Evolutionary conservation across 1,140 invertebrate genomes (phyloP).

Genomic region (Centruroides sculpturatus): DNA sequence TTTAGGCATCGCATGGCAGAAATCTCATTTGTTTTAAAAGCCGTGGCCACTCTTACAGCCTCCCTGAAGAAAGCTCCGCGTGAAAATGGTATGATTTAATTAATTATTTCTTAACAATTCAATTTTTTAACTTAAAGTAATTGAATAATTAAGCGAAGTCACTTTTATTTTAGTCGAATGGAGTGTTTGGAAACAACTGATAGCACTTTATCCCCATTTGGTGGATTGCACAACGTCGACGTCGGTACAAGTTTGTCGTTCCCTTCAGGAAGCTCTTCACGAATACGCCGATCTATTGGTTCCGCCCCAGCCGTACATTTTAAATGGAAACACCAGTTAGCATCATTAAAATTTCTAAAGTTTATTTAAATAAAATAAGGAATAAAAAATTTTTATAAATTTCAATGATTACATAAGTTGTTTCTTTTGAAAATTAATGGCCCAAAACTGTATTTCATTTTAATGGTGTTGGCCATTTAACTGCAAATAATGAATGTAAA

Average conservation of each 20-base stretch:
- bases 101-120: too few relatives aligned
- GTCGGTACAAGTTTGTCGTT: slow-evolving; percentile 58
- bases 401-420: too few relatives aligned
- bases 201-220: slow-evolving; percentile 74
- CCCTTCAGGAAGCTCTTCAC: slow-evolving; percentile 67
- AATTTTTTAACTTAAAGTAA: too few relatives aligned
- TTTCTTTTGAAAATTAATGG: too few relatives aligned
- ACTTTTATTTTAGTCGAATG: slow-evolving; percentile 48
- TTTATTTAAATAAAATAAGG: too few relatives aligned
- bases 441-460: too few relatives aligned
- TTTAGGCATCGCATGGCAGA: slow-evolving; percentile 79
- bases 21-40: slow-evolving; percentile 92
- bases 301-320: slow-evolving; percentile 29
- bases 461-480: too few relatives aligned
- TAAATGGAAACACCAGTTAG: too few relatives aligned
- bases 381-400: too few relatives aligned
- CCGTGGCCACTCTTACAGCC: slow-evolving; percentile 76
- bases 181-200: slow-evolving; percentile 81
- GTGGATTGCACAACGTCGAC: slow-evolving; percentile 72
- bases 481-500: too few relatives aligned
- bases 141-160: too few relatives aligned
- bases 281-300: slow-evolving; percentile 74
- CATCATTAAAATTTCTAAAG: too few relatives aligned
- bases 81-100: slow-evolving; percentile 48
- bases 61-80: slow-evolving; percentile 82